Evolutionary conservation across 2,797 vertebrate species (phyloP), one percentile per base, ranked within the genome.

Genomic region (Sphaeramia orbicularis): DNA sequence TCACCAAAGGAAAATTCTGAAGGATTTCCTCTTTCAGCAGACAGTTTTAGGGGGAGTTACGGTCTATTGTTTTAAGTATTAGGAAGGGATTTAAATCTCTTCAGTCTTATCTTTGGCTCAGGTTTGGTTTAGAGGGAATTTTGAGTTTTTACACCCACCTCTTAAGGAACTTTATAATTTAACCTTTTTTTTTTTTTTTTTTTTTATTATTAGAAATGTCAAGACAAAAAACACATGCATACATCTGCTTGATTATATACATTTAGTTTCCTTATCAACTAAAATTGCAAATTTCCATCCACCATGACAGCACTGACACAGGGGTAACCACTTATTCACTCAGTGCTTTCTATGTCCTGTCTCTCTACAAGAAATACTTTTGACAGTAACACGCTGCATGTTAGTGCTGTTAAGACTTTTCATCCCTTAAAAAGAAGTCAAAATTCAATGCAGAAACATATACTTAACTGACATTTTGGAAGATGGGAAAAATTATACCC

Each of bases 61-160:
- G n/a, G 47, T 38, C 49, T 70, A 10, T 37, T 35, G 56, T 59
- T 21, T 53, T 18, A 56, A 61, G 27, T 18, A 19, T 61, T 36
- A 32, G 19, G 10, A 30, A 36, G 32, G 7, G 50, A 57, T 70
- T 77, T 60, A 32, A 65, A 66, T 5, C 52, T 32, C 9, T 50
- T 52, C 41, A 42, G 10, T 58, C 14, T 37, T 40, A 37, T 62
- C 9, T 65, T 51, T 7, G 56, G 6, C 18, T 55, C 12, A 15
- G 16, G 11, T 24, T 1, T 58, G 7, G 16, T 44, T 63, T 43
- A 43, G 15, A 19, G 6, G 12, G 5, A 45, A 8, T 36, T 62
- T 52, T 15, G 2, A 32, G 11, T 24, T 40, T 43, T 11, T n/a
- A 57, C 19, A 9, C 9, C n/a, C 10, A 5, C 6, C 10, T 37